Evolutionary conservation across 2,113 vertebrate species (phyloP).

Genomic region (Phycodurus eques): DNA sequence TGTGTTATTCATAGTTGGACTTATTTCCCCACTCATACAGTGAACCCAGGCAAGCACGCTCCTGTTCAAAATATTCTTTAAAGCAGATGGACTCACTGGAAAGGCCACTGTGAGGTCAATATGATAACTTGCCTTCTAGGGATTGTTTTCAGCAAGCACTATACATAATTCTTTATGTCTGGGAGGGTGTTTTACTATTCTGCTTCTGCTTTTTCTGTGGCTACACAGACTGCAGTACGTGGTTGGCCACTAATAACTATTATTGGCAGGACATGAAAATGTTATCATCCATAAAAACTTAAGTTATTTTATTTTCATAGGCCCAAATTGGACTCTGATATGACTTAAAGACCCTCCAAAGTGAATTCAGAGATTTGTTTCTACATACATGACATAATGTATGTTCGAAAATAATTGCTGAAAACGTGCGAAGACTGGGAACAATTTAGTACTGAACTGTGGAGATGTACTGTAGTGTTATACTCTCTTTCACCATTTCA

Average conservation of each 20-base stretch:
- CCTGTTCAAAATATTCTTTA: slow-evolving; percentile 39
- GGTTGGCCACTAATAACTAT: slow-evolving; percentile 13
- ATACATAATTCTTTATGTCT: slow-evolving; percentile 31
- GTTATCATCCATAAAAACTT: background rate
- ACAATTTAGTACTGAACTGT: too few relatives aligned
- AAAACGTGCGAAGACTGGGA: too few relatives aligned
- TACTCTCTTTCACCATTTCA: too few relatives aligned
- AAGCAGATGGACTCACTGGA: background rate
- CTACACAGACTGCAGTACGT: slow-evolving; percentile 14
- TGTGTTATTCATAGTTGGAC: slow-evolving; percentile 22
- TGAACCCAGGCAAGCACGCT: slow-evolving; percentile 23
- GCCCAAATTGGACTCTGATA: background rate
- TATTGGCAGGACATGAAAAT: slow-evolving; percentile 12
- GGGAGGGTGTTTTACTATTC: slow-evolving; percentile 36
- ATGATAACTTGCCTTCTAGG: slow-evolving; percentile 55
- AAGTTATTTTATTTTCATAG: background rate
- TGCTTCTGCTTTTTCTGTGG: slow-evolving; percentile 45
- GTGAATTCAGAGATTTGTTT: too few relatives aligned
- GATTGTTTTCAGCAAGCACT: slow-evolving; percentile 34
- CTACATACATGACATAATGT: too few relatives aligned
- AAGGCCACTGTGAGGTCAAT: slow-evolving; percentile 41
- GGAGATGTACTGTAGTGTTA: too few relatives aligned
- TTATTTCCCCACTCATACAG: slow-evolving; percentile 41
- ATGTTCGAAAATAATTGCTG: too few relatives aligned
- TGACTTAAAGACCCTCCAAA: background rate